Evolutionary conservation across 2,888 invertebrate genomes (phyloP).

Genomic region (Agrenia bidenticulata): DNA sequence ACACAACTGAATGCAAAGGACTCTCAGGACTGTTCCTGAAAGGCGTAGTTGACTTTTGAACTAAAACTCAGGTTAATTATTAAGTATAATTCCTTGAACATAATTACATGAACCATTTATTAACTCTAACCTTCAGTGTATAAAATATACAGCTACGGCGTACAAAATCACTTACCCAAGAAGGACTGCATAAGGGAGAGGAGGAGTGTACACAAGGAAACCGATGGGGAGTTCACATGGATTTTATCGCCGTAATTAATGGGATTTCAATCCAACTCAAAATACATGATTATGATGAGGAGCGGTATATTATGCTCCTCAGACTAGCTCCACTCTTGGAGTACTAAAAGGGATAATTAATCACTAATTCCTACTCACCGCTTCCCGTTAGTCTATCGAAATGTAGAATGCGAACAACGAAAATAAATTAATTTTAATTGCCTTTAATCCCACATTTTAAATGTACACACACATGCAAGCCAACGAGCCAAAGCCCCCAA

Average conservation of each 20-base stretch:
- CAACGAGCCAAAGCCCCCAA: background rate
- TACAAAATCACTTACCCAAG: too few relatives aligned
- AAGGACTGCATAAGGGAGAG: too few relatives aligned
- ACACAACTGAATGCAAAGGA: too few relatives aligned
- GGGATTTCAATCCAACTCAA: constrained; percentile 14
- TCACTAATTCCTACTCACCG: constrained; percentile 39
- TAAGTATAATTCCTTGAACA: too few relatives aligned
- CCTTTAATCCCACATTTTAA: constrained; percentile 45
- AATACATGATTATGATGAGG: constrained; percentile 23
- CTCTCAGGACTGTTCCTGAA: too few relatives aligned
- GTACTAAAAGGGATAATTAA: constrained; percentile 40
- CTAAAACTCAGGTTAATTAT: too few relatives aligned
- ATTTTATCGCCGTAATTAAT: constrained; percentile 16
- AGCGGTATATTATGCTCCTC: constrained; percentile 32
- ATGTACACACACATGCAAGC: constrained; percentile 23
- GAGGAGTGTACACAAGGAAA: background rate
- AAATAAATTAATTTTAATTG: constrained; percentile 43
- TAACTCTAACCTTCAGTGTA: too few relatives aligned
- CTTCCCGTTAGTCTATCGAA: constrained; percentile 34
- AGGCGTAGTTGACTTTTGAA: too few relatives aligned
- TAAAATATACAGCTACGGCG: too few relatives aligned
- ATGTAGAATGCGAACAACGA: constrained; percentile 1
- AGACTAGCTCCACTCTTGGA: background rate
- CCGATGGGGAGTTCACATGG: constrained; percentile 11
- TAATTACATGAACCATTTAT: too few relatives aligned